Evolutionary conservation across 2,113 vertebrate species (phyloP).

Genomic region (Charadrius vociferus): DNA sequence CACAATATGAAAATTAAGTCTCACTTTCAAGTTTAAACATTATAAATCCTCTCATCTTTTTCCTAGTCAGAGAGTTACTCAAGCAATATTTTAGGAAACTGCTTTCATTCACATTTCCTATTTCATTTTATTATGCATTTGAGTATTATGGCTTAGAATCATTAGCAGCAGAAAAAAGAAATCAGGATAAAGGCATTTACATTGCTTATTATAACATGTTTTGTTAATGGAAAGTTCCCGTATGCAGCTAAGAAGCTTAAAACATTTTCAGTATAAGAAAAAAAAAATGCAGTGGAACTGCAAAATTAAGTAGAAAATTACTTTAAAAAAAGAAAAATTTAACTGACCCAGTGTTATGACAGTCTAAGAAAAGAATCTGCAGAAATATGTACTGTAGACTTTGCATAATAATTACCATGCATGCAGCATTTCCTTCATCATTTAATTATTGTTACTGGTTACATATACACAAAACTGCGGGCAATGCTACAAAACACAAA

Average conservation of each 20-base stretch:
- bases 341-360: background rate
- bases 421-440: background rate
- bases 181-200: background rate
- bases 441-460: background rate
- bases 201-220: background rate
- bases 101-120: background rate
- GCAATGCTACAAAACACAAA: background rate
- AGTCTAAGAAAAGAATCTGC: background rate
- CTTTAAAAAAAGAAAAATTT: background rate
- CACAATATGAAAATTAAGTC: background rate
- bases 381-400: background rate
- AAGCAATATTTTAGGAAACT: background rate
- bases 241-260: background rate
- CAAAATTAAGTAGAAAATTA: background rate
- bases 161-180: background rate
- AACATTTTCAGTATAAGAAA: background rate
- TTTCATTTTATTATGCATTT: background rate
- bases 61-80: background rate
- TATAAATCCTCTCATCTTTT: background rate
- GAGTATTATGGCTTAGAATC: background rate
- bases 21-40: background rate
- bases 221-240: background rate
- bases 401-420: background rate
- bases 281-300: background rate
- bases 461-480: background rate